A percentile compares a stretch with the other conserved stretches of the same genome.
Conservation (phyloP, 1,140 invertebrate genomes). For the Gonioctena quinquepunctata region DNA sequence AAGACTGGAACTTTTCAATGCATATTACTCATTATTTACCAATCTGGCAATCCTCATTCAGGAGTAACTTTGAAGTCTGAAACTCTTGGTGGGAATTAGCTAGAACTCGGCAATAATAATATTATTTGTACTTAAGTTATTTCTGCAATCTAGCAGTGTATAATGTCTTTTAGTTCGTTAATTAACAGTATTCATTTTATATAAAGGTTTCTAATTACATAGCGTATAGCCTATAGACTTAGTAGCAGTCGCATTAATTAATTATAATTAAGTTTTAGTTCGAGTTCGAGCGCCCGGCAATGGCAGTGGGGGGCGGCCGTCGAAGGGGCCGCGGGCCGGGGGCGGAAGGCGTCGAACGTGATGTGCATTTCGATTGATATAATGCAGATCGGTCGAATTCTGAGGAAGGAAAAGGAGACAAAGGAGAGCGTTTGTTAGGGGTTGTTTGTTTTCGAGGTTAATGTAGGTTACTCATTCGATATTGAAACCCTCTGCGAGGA, state of each 20-base stretch:
- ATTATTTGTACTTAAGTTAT: conserved; percentile 49
- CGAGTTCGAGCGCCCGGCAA: conserved; percentile 57
- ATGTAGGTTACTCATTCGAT: no score
- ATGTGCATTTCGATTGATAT: conserved; percentile 25
- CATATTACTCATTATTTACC: neutral
- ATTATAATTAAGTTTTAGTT: conserved; percentile 81
- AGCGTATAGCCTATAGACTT: conserved; percentile 58
- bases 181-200: conserved; percentile 65
- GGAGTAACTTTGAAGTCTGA: conserved; percentile 1
- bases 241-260: conserved; percentile 69
- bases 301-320: neutral
- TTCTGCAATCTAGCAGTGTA: conserved; percentile 55
- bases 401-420: neutral
- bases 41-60: neutral
- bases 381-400: conserved; percentile 21
- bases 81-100: conserved; percentile 15
- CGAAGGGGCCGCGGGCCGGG: neutral
- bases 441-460: neutral
- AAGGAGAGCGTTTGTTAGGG: neutral
- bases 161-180: conserved; percentile 64
- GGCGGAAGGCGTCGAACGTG: conserved; percentile 21
- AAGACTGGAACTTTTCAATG: no score
- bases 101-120: conserved; percentile 31
- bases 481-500: no score
- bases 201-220: conserved; percentile 66